phyloP scores from a whole-genome alignment of 2,113 vertebrate genomes.

The Phocoena phocoena region DNA sequence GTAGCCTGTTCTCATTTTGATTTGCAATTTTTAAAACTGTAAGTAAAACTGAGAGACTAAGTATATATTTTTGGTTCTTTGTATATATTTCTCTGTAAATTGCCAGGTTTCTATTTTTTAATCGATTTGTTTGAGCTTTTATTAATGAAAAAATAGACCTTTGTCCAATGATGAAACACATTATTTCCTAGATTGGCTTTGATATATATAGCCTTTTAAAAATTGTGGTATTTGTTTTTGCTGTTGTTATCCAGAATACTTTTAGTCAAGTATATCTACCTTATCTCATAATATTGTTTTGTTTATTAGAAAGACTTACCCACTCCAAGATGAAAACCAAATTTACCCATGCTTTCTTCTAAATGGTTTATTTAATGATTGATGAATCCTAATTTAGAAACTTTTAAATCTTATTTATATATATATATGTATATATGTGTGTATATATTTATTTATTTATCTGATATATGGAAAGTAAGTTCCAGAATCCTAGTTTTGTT shows the following conservation, averaged over 20 bases:
- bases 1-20: background rate
- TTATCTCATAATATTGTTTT: background rate
- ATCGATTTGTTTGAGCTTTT: background rate
- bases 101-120: background rate
- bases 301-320: background rate
- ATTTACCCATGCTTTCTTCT: background rate
- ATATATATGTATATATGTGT: background rate
- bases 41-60: background rate
- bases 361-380: background rate
- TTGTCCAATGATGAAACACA: background rate
- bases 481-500: background rate
- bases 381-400: background rate
- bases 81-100: background rate
- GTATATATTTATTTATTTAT: background rate
- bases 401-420: background rate
- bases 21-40: background rate
- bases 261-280: background rate
- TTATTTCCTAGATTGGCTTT: background rate
- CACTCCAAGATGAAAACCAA: background rate
- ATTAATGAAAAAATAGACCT: background rate
- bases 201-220: background rate
- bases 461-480: background rate
- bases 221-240: background rate
- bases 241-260: background rate
- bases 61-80: background rate